Conservation (phyloP, 2,797 vertebrate species). For the Ctenopoma multispine region DNA sequence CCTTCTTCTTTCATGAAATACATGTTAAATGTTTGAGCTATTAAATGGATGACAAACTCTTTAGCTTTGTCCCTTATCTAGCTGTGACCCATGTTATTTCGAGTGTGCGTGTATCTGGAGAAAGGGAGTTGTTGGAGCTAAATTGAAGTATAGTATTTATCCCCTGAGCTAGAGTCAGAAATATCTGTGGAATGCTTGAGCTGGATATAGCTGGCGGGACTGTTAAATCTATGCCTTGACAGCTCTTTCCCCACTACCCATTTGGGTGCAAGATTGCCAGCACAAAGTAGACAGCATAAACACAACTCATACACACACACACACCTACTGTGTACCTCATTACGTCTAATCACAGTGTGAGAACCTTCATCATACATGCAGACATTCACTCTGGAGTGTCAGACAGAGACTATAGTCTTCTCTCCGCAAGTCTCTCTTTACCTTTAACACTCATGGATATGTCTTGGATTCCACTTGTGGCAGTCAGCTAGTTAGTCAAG, state of each 20-base stretch:
- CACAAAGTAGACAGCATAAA: conserved; percentile 10
- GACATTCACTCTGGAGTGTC: conserved; percentile 3
- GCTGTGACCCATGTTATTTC: conserved; percentile 9
- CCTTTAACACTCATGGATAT: conserved; percentile 7
- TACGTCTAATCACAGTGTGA: conserved; percentile 48
- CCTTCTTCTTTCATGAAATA: conserved; percentile 19
- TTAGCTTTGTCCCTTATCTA: conserved; percentile 12
- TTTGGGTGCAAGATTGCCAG: conserved; percentile 31
- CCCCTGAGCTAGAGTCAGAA: conserved; percentile 47
- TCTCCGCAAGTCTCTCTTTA: background rate
- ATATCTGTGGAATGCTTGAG: conserved; percentile 43
- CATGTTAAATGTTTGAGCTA: background rate
- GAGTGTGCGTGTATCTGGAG: conserved; percentile 11
- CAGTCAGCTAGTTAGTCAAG: conserved; percentile 22
- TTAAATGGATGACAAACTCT: conserved; percentile 16
- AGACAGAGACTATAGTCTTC: conserved; percentile 12
- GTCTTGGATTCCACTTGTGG: conserved; percentile 5
- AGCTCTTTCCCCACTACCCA: conserved; percentile 32
- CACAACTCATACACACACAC: conserved; percentile 7
- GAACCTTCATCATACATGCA: conserved; percentile 20
- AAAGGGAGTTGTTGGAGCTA: conserved; percentile 9
- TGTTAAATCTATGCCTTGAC: conserved; percentile 52
- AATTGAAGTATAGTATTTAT: conserved; percentile 53
- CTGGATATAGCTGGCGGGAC: conserved; percentile 43
- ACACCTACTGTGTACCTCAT: conserved; percentile 24